Evolutionary conservation across 1,140 invertebrate species (phyloP), one percentile per base, ranked within the genome.

Genomic region (Melanaphis sacchari): DNA sequence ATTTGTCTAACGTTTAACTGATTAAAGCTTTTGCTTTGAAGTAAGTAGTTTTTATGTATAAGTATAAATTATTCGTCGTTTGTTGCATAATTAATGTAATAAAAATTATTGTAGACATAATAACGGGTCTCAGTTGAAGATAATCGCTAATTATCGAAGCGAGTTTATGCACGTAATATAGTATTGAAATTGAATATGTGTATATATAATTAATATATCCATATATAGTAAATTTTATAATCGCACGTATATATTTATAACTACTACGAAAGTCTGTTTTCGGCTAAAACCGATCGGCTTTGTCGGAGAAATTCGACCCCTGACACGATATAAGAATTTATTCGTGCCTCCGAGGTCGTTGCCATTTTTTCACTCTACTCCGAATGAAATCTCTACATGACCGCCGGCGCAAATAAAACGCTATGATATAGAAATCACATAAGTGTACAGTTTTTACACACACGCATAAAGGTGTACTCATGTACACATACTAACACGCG

Each of bases 291-390:
- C 46, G n/a, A 52, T 46, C 66, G 46, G n/a, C 46, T 84, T 40
- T 52, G 81, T 52, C 66, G 91, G 91, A 85, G 91, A 93, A 92
- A 92, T 82, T 92, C 91, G 91, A 93, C 91, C 91, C 76, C 46
- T 93, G 91, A 93, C 91, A 93, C 91, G n/a, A n/a, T n/a, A 85
- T 31, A 52, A 54, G 54, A 84, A 40, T 40, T 41, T 40, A 92
- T 92, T 92, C 91, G 36, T 84, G 91, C 46, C 46, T 52, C 49
- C 36, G 91, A 85, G 91, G 91, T 93, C 91, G 81, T 92, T 85
- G 91, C 81, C 91, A 40, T 92, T 92, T 91, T 91, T 81, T 82
- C 81, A 49, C 66, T 49, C 59, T 36, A 81, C 91, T 85, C 81
- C 76, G 26, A 38, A 93, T 81, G 81, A 93, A 93, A 93, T 93